Conservation (phyloP, 2,888 invertebrate genomes). For the Pyrocoelia pectoralis region DNA sequence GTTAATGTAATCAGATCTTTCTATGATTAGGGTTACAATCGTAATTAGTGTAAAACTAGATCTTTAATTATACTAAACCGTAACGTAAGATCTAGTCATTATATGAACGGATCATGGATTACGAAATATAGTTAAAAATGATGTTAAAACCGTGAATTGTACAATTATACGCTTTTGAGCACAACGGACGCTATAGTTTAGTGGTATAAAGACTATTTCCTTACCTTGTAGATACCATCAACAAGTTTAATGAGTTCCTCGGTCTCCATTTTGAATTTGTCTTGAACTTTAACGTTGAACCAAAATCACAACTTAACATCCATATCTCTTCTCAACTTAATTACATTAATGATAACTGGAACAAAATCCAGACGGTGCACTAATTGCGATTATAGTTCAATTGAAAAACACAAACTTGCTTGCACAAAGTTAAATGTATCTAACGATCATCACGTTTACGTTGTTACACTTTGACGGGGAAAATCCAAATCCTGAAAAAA, state of each 20-base stretch:
- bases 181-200: not conserved
- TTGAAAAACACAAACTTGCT: conserved; percentile 11
- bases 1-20: conserved; percentile 6
- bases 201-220: conserved; percentile 35
- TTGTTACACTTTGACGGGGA: not conserved
- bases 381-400: conserved; percentile 27
- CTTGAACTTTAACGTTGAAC: conserved; percentile 12
- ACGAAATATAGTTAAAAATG: not conserved
- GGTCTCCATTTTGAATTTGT: conserved; percentile 71
- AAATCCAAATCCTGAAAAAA: not conserved
- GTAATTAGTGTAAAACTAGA: conserved; percentile 3
- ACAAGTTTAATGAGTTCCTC: conserved; percentile 91
- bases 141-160: not conserved
- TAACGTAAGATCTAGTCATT: not conserved
- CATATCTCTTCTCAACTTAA: conserved; percentile 36
- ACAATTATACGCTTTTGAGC: not conserved
- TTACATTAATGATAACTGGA: conserved; percentile 21
- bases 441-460: not conserved
- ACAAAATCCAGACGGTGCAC: conserved; percentile 26
- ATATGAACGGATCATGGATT: not conserved
- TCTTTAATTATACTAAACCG: not conserved
- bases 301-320: conserved; percentile 51
- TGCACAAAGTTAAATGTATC: not conserved
- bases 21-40: not conserved
- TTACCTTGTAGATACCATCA: conserved; percentile 90